These are phyloP conservation scores for Alfaro cultratus DNA, from an alignment of 2,797 vertebrate species.

Conservation along the genomic window DNA sequence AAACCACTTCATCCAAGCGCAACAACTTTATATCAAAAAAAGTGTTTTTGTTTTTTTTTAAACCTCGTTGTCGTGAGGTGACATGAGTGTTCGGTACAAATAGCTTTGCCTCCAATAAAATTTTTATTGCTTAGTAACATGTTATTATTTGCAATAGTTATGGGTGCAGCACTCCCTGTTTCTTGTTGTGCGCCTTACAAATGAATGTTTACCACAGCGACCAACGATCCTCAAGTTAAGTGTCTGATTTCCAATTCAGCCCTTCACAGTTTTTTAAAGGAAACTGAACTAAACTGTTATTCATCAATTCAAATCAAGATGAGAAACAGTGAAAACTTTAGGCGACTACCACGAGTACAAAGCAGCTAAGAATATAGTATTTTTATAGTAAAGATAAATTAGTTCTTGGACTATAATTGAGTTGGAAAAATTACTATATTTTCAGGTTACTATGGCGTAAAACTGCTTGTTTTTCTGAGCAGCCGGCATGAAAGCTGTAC, in stretches of 20 bases:
- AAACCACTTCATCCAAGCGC: too few relatives aligned
- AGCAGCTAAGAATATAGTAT: not conserved
- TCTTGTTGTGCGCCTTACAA: not conserved
- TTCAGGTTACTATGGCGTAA: not conserved
- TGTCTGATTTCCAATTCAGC: not conserved
- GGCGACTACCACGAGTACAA: not conserved
- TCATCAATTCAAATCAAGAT: not conserved
- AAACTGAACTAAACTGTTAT: not conserved
- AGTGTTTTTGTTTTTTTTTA: too few relatives aligned
- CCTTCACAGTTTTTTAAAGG: not conserved
- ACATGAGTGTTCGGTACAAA: not conserved
- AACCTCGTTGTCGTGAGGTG: fast-evolving
- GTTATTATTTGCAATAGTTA: not conserved
- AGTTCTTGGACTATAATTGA: not conserved
- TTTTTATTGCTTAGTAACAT: not conserved
- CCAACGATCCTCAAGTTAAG: not conserved
- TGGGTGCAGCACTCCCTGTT: not conserved
- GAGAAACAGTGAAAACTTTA: not conserved
- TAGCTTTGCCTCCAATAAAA: not conserved
- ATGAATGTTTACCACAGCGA: not conserved
- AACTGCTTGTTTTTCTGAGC: not conserved
- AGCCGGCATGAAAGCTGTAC: not conserved
- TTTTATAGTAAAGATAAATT: not conserved
- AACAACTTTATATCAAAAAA: too few relatives aligned
- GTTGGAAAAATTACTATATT: not conserved